A percentile compares a stretch with the other conserved stretches of the same genome.
phyloP scores from a whole-genome alignment of 2,797 vertebrate species.

The Okamejei kenojei region DNA sequence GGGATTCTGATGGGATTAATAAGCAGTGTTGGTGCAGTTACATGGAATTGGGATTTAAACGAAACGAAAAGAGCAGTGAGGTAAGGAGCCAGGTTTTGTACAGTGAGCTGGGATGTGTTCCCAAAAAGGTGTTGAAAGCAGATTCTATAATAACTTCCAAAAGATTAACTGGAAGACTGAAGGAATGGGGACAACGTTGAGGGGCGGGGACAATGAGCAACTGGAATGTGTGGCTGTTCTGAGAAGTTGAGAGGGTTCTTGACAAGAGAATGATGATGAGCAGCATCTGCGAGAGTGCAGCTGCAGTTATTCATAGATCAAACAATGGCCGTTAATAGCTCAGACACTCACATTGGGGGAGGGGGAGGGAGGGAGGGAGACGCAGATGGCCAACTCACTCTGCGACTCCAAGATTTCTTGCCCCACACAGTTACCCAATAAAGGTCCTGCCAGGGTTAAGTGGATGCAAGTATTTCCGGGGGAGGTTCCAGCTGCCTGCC shows the following conservation, averaged over 20 bases:
- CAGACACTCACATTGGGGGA: too few species aligned
- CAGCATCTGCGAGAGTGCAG: too few species aligned
- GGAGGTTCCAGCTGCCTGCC: background rate
- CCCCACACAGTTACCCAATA: background rate
- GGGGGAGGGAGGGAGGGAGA: too few species aligned
- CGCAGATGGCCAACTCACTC: too few species aligned
- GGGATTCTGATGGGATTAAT: too few species aligned
- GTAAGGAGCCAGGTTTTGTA: too few species aligned
- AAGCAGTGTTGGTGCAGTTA: too few species aligned
- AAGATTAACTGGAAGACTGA: conserved; percentile 23
- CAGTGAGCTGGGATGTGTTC: background rate
- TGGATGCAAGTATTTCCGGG: background rate
- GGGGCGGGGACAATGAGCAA: background rate
- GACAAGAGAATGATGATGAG: background rate
- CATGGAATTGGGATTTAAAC: too few species aligned
- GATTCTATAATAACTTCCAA: background rate
- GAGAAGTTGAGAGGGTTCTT: background rate
- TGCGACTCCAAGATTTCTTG: background rate
- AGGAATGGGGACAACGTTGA: too few species aligned
- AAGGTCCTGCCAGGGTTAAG: background rate
- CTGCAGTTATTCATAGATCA: too few species aligned
- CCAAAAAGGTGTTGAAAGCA: background rate
- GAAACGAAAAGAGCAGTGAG: too few species aligned
- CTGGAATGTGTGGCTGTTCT: background rate
- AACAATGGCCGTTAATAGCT: too few species aligned